A percentile compares a stretch with the other conserved stretches of the same genome.
phyloP scores from a whole-genome alignment of 2,888 invertebrate species.

The Petrophora chlorosata region DNA sequence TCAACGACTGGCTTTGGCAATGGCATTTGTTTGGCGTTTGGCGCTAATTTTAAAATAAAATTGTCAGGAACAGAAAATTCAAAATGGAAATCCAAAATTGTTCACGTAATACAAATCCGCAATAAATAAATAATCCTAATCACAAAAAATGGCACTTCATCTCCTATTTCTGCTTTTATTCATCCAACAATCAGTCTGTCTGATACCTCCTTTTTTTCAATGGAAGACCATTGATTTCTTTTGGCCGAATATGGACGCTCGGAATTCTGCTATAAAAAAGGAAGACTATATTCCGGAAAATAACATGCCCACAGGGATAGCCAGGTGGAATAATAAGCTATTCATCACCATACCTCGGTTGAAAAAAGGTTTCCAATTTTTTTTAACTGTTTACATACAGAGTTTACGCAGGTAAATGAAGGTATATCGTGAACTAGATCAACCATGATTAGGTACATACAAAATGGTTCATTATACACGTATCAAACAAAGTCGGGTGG shows the following conservation, averaged over 20 bases:
- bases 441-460: no score
- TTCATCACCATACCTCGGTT: conserved; percentile 87
- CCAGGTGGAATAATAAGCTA: conserved; percentile 86
- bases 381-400: conserved; percentile 50
- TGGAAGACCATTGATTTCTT: conserved; percentile 87
- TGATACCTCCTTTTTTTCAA: conserved; percentile 68
- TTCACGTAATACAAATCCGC: neutral
- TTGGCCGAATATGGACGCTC: conserved; percentile 80
- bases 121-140: neutral
- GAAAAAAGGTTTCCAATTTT: conserved; percentile 76
- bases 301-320: conserved; percentile 87
- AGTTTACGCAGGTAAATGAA: no score
- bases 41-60: no score
- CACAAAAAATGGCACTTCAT: conserved; percentile 24
- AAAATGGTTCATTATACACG: no score
- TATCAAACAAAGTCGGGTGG: no score
- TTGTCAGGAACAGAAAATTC: no score
- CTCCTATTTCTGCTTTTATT: conserved; percentile 31
- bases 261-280: conserved; percentile 76
- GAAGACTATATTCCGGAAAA: conserved; percentile 85
- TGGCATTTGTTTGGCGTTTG: no score
- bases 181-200: conserved; percentile 26
- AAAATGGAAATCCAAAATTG: no score
- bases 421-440: no score
- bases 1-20: no score